Base-by-base conservation (phyloP, 2,113 vertebrate species). In the Varanus salvator region DNA sequence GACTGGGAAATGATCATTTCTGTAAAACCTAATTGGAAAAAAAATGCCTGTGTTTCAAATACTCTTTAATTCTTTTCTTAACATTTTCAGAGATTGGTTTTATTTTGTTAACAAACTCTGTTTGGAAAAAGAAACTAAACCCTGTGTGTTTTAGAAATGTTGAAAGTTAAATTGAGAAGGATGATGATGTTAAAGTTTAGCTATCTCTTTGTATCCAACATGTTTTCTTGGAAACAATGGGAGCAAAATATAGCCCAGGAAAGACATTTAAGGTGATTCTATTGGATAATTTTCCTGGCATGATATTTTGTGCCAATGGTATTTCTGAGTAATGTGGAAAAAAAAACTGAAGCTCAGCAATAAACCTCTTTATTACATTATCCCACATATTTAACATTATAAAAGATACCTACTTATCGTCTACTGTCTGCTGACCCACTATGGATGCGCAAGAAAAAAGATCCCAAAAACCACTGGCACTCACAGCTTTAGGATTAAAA, bases 401-500 rank as follows among this genome's bases (percentile, higher is more conserved):
- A 92, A 93, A 94, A 75, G 89, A 38, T 44, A 57, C 72, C 52
- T 82, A 50, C 23, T 48, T 91, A 87, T 31, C 31, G 82, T 80
- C 80, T 91, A 89, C 89, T 48, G 4, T 82, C 86, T 94, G 83
- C 87, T 89, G 90, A 86, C 68, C 66, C 84, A 83, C 90, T 93
- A 48, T 38, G 86, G 38, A 72, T 82, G 48, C 38, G 54, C 5
- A 12, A 78, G 69, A n/a, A 80, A 87, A 83, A 7, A 84, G 78
- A 87, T 85, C 23, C 44, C 88, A 93, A 94, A 93, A 87, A 80
- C 91, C 66, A 88, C 14, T 44, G 29, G 72, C 69, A 54, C 31
- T 72, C 85, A 38, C 77, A 81, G 82, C 78, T 90, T 93, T 95
- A 91, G 29, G 94, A 93, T 94, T 86, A 88, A 91, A 96, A 92